Evolutionary conservation across 2,113 vertebrate species (phyloP).

Genomic region (Ursus arctos): DNA sequence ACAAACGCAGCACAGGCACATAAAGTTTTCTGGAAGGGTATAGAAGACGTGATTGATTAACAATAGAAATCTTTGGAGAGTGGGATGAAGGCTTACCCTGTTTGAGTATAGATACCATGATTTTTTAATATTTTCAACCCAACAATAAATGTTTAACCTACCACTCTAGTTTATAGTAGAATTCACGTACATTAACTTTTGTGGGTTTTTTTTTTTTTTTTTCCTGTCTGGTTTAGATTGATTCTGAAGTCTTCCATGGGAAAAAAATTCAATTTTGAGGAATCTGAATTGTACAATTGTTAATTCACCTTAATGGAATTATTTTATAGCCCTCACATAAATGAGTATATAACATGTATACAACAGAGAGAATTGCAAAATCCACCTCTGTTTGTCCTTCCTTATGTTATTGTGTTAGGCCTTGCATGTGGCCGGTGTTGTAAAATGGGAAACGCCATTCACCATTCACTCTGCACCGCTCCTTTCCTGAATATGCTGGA

Average conservation of each 20-base stretch:
- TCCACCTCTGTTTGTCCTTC: not conserved
- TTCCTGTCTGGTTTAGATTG: not conserved
- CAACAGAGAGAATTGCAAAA: not conserved
- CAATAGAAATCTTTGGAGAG: not conserved
- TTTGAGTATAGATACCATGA: conserved; percentile 27
- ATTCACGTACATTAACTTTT: conserved; percentile 49
- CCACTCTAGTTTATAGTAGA: not conserved
- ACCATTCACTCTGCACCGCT: conserved; percentile 77
- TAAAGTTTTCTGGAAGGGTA: not conserved
- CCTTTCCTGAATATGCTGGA: conserved; percentile 86
- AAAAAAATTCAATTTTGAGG: conserved; percentile 40
- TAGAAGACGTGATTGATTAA: not conserved
- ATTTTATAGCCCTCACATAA: not conserved
- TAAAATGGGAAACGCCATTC: conserved; percentile 88
- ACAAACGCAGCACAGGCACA: not conserved
- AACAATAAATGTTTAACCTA: not conserved
- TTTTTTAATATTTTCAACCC: conserved; percentile 13
- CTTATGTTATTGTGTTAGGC: conserved; percentile 12
- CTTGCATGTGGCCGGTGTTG: conserved; percentile 76
- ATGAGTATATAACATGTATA: not conserved
- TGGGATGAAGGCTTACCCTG: not conserved
- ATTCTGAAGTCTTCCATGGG: conserved; percentile 16
- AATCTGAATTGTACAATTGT: conserved; percentile 26
- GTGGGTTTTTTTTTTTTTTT: not conserved
- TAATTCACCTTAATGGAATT: conserved; percentile 40